phyloP scores from a whole-genome alignment of 2,888 invertebrate genomes.

The Orgyia antiqua region DNA sequence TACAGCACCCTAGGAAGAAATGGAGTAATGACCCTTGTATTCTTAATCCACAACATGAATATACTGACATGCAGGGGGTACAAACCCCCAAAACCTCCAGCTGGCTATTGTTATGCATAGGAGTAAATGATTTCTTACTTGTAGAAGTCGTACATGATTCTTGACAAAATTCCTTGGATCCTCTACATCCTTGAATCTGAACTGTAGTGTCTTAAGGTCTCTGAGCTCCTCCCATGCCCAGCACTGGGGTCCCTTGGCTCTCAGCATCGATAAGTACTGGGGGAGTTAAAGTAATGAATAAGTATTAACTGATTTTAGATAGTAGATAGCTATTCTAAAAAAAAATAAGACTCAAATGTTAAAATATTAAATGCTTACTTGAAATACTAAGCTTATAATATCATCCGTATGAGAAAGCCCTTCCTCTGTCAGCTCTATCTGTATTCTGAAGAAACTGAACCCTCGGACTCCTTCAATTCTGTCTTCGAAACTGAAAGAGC shows the following conservation, averaged over 20 bases:
- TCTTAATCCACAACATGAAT: too few species aligned
- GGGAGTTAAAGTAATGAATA: too few species aligned
- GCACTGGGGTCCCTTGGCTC: slow-evolving; percentile 84
- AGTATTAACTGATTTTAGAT: too few species aligned
- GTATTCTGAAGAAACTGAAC: slow-evolving; percentile 92
- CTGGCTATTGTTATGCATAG: too few species aligned
- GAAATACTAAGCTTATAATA: slow-evolving; percentile 88
- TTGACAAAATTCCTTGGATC: slow-evolving; percentile 85
- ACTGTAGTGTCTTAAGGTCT: slow-evolving; percentile 88
- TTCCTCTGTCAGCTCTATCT: slow-evolving; percentile 94
- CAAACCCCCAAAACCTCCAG: too few species aligned
- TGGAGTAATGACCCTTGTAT: too few species aligned
- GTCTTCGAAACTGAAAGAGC: too few species aligned
- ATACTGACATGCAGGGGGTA: too few species aligned
- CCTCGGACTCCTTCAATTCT: slow-evolving; percentile 93
- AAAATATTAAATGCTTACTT: slow-evolving; percentile 67
- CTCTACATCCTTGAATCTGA: slow-evolving; percentile 92
- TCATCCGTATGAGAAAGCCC: slow-evolving; percentile 94
- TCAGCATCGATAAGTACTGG: slow-evolving; percentile 91
- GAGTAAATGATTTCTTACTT: too few species aligned
- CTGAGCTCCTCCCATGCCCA: slow-evolving; percentile 96
- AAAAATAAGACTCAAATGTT: too few species aligned
- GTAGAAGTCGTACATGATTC: slow-evolving; percentile 81
- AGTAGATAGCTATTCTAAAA: too few species aligned
- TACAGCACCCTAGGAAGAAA: too few species aligned